phyloP scores from a whole-genome alignment of 2,797 vertebrate genomes.

The Sebastes itinus region DNA sequence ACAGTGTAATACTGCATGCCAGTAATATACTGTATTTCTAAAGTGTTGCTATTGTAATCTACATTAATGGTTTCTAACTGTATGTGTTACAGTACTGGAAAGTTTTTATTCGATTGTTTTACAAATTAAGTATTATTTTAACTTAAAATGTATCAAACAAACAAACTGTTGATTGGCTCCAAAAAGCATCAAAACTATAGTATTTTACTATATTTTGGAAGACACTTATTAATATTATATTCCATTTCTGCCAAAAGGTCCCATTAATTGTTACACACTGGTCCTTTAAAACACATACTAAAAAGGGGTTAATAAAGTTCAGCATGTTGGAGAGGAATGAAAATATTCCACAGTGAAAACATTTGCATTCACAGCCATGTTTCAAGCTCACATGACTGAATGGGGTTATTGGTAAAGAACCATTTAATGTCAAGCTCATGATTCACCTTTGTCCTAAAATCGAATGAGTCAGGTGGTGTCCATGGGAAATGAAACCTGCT shows the following conservation, averaged over 20 bases:
- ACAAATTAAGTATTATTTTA: too few species aligned
- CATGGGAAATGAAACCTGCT: not conserved
- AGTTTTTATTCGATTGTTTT: not conserved
- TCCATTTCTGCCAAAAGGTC: too few species aligned
- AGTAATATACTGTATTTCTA: not conserved
- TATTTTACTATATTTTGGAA: too few species aligned
- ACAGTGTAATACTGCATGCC: too few species aligned
- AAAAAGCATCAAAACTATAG: too few species aligned
- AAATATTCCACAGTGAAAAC: not conserved
- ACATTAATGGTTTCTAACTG: not conserved
- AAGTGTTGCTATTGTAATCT: not conserved
- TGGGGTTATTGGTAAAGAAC: not conserved
- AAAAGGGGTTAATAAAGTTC: not conserved
- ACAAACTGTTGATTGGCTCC: fast-evolving
- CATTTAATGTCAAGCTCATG: not conserved
- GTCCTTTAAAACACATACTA: not conserved
- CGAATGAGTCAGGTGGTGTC: not conserved
- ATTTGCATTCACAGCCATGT: not conserved
- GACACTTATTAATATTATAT: too few species aligned
- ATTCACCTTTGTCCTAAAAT: not conserved
- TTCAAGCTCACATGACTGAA: not conserved
- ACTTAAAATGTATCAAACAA: too few species aligned
- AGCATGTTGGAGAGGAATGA: not conserved
- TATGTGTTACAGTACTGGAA: not conserved
- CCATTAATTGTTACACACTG: too few species aligned